Base-by-base conservation (phyloP, 2,797 vertebrate genomes). In the Cottoperca gobio region DNA sequence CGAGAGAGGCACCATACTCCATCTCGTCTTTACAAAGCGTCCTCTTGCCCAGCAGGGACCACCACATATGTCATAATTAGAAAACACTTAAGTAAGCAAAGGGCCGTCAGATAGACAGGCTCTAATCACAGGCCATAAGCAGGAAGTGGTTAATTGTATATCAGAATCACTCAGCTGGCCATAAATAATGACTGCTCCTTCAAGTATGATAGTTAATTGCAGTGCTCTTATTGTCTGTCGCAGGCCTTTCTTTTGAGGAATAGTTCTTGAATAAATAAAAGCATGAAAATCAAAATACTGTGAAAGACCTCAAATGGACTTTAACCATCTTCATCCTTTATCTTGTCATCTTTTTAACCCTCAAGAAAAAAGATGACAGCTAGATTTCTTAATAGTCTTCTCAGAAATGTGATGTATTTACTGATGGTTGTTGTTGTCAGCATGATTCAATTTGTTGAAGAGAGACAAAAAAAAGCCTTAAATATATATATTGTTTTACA, bases 41-140 rank as follows among this genome's bases (percentile, higher is more conserved):
- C 95, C 95, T 95, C 95, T 95, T 83, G 95, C 96, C 95, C 96
- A 95, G 95, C 95, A 92, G 96, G 95, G 92, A 94, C 94, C 93
- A 94, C 91, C 93, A 92, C 95, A 95, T 99, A 95, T 95, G 96
- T 99, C 97, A 97, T 97, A 95, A 99, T 99, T 97, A 96, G 95
- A 97, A 98, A 98, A 96, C 97, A 97, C 97, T 99, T 97, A 97
- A 95, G 95, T 95, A 96, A 95, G 96, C 95, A 97, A 95, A 94
- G 91, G 90, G 91, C 88, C 74, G 83, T 93, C 93, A 93, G 88
- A 92, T 75, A 90, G 92, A 92, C 91, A 92, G 90, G 81, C 92
- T 91, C 92, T 95, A 94, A 95, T 94, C 93, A 95, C 91, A 89
- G 90, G 87, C 92, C 92, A 93, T 93, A 94, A 95, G 94, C 95